Evolutionary conservation across 2,888 invertebrate genomes (phyloP), one percentile per base, ranked within the genome.

Genomic region (Chymomyza caudatula): DNA sequence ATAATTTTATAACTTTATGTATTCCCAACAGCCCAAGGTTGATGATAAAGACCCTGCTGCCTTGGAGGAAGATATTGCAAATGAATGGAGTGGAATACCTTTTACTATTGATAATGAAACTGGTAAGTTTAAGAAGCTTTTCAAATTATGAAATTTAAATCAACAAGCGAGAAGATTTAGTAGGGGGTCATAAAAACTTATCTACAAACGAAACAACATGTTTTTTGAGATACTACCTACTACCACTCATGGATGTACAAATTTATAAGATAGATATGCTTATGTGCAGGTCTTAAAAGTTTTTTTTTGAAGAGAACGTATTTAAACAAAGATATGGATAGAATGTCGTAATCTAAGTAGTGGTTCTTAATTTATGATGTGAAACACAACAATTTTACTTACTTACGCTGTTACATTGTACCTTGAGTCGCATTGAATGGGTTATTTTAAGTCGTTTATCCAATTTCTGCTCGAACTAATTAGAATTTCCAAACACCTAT

Each of bases 21-120:
- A 49, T 42, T 53, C 54, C 5, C 57, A 47, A 25, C 65, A 88
- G 86, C 55, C 74, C 52, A 74, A 73, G 56, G 73, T 61, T 52
- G 78, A 86, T 62, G 86, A 88, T 22, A 77, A 82, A 49, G 64
- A 76, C 2, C 20, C 73, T 37, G 60, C 74, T 25, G 60, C 70
- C 0, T 47, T 86, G 64, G 85, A 77, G 64, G 85, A 77, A 5
- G 84, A 64, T 0, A 87, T 93, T 87, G 93, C 93, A 43, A 94
- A 95, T 88, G 95, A 94, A 4, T 96, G 96, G 96, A 94, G 94
- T 23, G 95, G 96, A 20, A 92, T 96, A 4, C 93, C 95, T 0
- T 96, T 96, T 90, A 95, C 95, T 70, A 94, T 96, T 67, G 96
- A 96, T 88, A 94, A 95, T 13, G 96, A 96, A 91, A 96, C 96